Percentiles rank a stretch among this genome's conserved stretches.
Evolutionary conservation across 2,797 vertebrate genomes (phyloP).

Genomic region (Anomalospiza imberbis): DNA sequence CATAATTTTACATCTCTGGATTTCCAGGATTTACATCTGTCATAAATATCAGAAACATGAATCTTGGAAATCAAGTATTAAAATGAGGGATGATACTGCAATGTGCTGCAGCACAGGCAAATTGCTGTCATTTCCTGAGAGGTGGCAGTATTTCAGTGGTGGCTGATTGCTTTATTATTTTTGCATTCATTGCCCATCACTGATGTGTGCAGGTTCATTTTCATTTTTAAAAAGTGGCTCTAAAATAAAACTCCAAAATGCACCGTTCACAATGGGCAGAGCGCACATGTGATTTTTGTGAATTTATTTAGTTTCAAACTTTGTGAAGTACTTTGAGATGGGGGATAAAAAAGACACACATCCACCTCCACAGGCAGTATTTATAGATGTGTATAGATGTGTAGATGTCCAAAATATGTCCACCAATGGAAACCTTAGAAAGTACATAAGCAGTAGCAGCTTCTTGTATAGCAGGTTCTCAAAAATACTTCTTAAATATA

Average conservation of each 20-base stretch:
- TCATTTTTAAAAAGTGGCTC: not conserved
- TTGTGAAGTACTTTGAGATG: not conserved
- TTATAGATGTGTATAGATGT: too few species aligned
- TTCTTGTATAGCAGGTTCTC: not conserved
- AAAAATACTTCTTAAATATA: not conserved
- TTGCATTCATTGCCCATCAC: conserved; percentile 29
- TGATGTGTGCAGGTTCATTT: not conserved
- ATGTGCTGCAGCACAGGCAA: not conserved
- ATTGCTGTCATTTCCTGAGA: conserved; percentile 40
- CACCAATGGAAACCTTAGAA: not conserved
- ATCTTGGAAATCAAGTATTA: conserved; percentile 53
- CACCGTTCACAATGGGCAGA: not conserved
- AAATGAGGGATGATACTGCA: conserved; percentile 7
- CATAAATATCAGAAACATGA: conserved; percentile 31
- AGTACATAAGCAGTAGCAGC: not conserved
- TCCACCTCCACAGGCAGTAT: not conserved
- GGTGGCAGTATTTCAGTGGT: conserved; percentile 20
- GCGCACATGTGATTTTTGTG: not conserved
- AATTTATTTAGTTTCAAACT: not conserved
- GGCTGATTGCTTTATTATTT: conserved; percentile 59
- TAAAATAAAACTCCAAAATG: not conserved
- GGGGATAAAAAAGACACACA: not conserved
- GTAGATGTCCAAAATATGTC: not conserved
- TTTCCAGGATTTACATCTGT: conserved; percentile 16
- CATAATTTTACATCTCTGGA: not conserved